Evolutionary conservation across 2,888 invertebrate species (phyloP).

Genomic region (Pegoplata infirma): DNA sequence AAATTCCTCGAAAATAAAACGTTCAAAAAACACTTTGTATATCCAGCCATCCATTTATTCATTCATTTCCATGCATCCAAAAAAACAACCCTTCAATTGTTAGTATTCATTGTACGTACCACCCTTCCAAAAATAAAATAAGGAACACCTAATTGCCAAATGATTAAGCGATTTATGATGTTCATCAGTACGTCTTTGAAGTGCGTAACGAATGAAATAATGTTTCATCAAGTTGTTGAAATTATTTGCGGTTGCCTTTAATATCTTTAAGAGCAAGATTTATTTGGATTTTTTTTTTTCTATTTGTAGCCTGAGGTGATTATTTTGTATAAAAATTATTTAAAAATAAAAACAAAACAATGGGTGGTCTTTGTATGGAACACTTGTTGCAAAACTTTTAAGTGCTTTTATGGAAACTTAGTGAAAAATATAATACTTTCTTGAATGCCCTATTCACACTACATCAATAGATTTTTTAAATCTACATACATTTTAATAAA

Average conservation of each 20-base stretch:
- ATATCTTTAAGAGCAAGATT: conserved; percentile 55
- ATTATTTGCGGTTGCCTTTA: conserved; percentile 61
- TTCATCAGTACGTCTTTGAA: conserved; percentile 68
- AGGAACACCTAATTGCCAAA: conserved; percentile 76
- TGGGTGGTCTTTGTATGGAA: conserved; percentile 31
- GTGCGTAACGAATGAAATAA: conserved; percentile 68
- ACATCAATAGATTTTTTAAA: no score
- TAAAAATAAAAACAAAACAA: conserved; percentile 45
- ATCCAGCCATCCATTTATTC: not conserved
- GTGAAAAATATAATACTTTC: no score
- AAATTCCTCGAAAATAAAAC: conserved; percentile 57
- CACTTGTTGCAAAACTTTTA: conserved; percentile 22
- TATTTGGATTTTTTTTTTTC: conserved; percentile 25
- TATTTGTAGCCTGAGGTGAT: conserved; percentile 11
- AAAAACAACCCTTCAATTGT: conserved; percentile 33
- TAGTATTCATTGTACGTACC: not conserved
- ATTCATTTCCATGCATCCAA: not conserved
- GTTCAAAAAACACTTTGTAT: conserved; percentile 19
- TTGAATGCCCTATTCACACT: no score
- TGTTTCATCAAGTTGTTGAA: conserved; percentile 59
- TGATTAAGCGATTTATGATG: conserved; percentile 79
- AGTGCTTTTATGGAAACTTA: no score
- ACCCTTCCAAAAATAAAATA: conserved; percentile 20
- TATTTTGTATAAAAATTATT: conserved; percentile 20
- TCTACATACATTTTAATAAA: no score